phyloP scores from a whole-genome alignment of 2,113 vertebrate species.

The Collichthys lucidus region DNA sequence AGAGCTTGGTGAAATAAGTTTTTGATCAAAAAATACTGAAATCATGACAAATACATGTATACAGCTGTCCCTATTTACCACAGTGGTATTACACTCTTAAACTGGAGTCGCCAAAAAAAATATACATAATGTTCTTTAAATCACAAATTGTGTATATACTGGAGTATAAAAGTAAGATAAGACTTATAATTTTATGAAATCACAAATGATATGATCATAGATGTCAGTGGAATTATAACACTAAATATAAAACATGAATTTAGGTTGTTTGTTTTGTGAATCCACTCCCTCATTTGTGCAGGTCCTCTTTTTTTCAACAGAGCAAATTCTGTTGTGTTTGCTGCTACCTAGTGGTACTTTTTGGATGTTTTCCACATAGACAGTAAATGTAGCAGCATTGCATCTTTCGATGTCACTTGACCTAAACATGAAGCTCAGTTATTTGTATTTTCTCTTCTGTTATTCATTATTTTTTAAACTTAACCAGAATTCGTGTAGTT shows the following conservation, averaged over 20 bases:
- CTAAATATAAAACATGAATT: neutral
- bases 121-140: no score
- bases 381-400: neutral
- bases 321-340: neutral
- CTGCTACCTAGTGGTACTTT: constrained; percentile 18
- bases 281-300: neutral
- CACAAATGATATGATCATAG: neutral
- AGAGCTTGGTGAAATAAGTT: no score
- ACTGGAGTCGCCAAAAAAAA: no score
- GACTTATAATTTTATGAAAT: neutral
- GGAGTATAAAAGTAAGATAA: neutral
- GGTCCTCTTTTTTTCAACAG: neutral
- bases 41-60: no score
- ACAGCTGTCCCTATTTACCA: no score
- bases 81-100: no score
- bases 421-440: no score
- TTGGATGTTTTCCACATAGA: neutral
- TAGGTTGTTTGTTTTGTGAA: neutral
- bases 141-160: neutral
- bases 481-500: no score
- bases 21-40: no score
- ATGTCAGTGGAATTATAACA: neutral
- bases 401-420: no score
- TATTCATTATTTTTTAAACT: no score
- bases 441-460: no score